Evolutionary conservation across 2,797 vertebrate species (phyloP).

Genomic region (Sebastes jordani): DNA sequence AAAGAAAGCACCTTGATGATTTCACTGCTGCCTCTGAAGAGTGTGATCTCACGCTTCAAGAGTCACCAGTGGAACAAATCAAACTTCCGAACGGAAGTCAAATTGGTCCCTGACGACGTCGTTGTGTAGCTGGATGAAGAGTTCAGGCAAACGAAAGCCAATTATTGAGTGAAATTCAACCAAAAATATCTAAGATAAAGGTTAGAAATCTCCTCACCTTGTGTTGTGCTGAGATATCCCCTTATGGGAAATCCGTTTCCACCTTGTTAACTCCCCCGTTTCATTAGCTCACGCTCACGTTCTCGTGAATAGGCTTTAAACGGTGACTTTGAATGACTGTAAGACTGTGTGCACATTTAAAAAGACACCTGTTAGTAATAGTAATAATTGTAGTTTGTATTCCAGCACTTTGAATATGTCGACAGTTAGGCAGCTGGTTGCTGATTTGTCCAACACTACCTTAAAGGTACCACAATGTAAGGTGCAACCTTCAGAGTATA

Average conservation of each 20-base stretch:
- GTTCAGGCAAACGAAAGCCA: background rate
- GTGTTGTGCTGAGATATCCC: conserved; percentile 8
- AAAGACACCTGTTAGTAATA: conserved; percentile 35
- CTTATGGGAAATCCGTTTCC: conserved; percentile 16
- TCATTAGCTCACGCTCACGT: conserved; percentile 25
- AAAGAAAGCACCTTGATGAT: conserved; percentile 63
- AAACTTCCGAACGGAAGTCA: background rate
- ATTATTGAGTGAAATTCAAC: background rate
- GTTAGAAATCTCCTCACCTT: background rate
- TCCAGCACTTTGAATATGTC: conserved; percentile 72
- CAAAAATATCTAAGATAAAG: background rate
- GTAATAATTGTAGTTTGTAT: conserved; percentile 43
- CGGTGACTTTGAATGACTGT: conserved; percentile 49
- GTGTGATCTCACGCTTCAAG: conserved; percentile 8
- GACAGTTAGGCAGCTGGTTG: conserved; percentile 71
- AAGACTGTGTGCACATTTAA: conserved; percentile 45
- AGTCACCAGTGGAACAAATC: background rate
- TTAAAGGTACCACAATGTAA: conserved; percentile 71
- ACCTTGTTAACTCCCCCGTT: conserved; percentile 5
- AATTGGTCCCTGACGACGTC: background rate
- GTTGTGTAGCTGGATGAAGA: background rate
- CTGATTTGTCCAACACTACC: conserved; percentile 68
- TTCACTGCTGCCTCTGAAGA: conserved; percentile 55
- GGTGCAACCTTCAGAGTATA: conserved; percentile 46
- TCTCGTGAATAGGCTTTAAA: conserved; percentile 28